Evolutionary conservation across 2,888 invertebrate genomes (phyloP), one percentile per base, ranked within the genome.

Genomic region (Ophion costatus): DNA sequence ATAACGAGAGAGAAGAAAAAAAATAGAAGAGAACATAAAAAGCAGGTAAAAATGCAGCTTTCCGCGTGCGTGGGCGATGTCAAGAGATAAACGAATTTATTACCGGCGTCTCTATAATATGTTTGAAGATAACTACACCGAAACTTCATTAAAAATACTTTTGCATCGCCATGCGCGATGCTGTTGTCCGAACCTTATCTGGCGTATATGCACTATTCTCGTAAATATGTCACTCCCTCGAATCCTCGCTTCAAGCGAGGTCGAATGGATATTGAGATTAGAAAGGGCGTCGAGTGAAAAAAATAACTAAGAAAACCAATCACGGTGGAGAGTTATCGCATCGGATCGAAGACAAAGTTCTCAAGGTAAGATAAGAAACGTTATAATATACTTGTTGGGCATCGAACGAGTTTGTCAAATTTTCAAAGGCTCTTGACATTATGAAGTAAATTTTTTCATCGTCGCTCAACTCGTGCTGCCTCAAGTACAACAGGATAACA

Each of bases 61-160:
- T 71, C 51, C 56, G 22, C n/a, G 56, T 56, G 75, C 70, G 79
- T 83, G 22, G 70, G 74, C 64, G 76, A 71, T 61, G 66, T 73
- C 51, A 22, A 67, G 71, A 61, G 76, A 80, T 71, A 80, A 80
- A 77, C 20, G 75, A 61, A 84, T 84, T 84, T 84, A 80, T 83
- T 71, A 51, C 70, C 59, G 38, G 22, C 38, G 63, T 45, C n/a
- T 22, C 38, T 45, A 66, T 51, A 57, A 42, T 67, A 67, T 75
- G 83, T 67, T 51, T 33, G 33, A 45, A 63, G 61, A 64, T 69
- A 69, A 73, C 38, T 38, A 67, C 63, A 70, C 24, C 56, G 24
- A 73, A 74, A 80, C 69, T 63, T 76, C 76, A 70, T 77, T 77
- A 77, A 74, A 80, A 67, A 74, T 14, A 77, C 38, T 56, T 66